Conservation (phyloP, 2,888 invertebrate species). For the Conus canariensis region DNA sequence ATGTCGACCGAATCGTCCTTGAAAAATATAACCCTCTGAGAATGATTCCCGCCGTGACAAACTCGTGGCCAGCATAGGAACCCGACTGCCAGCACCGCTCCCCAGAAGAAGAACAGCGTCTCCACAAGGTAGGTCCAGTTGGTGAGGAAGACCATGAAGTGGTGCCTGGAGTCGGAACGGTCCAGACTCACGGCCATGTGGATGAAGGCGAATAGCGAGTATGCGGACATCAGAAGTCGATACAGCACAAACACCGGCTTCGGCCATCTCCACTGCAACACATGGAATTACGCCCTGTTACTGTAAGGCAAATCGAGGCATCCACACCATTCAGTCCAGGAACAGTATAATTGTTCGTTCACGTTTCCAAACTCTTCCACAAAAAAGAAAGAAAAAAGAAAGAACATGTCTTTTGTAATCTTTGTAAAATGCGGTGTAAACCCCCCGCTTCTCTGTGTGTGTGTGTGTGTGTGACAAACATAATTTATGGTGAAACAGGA, state of each 20-base stretch:
- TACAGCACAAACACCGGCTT: conserved; percentile 45
- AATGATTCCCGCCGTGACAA: too few species aligned
- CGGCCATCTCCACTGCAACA: conserved; percentile 47
- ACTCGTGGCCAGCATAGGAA: not conserved
- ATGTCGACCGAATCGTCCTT: not conserved
- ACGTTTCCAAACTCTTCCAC: too few species aligned
- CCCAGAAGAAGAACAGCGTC: conserved; percentile 61
- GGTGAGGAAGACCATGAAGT: conserved; percentile 68
- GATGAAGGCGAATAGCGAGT: conserved; percentile 45
- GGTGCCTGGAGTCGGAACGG: conserved; percentile 20
- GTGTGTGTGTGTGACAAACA: too few species aligned
- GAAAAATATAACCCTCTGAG: too few species aligned
- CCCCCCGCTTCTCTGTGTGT: too few species aligned
- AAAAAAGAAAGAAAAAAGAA: not conserved
- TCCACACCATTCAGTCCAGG: too few species aligned
- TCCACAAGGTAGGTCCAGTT: conserved; percentile 73
- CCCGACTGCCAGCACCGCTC: conserved; percentile 50
- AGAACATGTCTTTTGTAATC: too few species aligned
- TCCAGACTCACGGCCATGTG: conserved; percentile 38
- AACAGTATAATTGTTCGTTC: too few species aligned
- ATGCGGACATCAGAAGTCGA: conserved; percentile 53
- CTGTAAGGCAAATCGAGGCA: too few species aligned
- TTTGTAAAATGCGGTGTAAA: too few species aligned
- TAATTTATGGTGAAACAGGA: too few species aligned
- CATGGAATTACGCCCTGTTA: too few species aligned